Evolutionary conservation across 2,113 vertebrate species (phyloP).

Genomic region (Oostethus manadensis): DNA sequence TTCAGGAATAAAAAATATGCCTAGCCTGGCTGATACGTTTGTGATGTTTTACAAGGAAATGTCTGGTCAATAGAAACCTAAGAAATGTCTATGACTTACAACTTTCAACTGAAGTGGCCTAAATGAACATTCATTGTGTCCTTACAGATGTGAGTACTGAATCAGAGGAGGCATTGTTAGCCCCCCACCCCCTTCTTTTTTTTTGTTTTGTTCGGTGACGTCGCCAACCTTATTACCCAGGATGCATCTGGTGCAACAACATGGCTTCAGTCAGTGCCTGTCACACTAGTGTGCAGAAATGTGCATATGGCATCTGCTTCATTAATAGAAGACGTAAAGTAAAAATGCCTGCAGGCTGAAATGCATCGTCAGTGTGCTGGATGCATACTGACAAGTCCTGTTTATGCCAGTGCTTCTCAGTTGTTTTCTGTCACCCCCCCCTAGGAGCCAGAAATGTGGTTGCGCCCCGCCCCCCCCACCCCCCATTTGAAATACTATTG

Average conservation of each 20-base stretch:
- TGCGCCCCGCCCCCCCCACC: too few relatives aligned
- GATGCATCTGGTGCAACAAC: constrained; percentile 52
- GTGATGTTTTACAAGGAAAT: not conserved
- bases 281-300: constrained; percentile 27
- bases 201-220: constrained; percentile 48
- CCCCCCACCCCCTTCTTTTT: constrained; percentile 33
- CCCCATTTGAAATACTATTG: too few relatives aligned
- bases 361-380: too few relatives aligned
- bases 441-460: too few relatives aligned
- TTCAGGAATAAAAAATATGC: constrained; percentile 1
- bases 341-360: not conserved
- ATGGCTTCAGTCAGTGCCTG: constrained; percentile 51
- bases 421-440: too few relatives aligned
- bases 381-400: too few relatives aligned
- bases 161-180: constrained; percentile 39
- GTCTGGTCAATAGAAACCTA: not conserved
- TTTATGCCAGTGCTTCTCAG: too few relatives aligned
- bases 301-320: constrained; percentile 20
- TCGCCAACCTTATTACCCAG: constrained; percentile 55
- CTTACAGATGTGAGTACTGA: not conserved
- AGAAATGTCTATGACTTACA: not conserved
- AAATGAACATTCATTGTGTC: not conserved
- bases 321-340: not conserved
- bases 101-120: not conserved
- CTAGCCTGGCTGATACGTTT: not conserved